These are phyloP conservation scores for Suricata suricatta DNA, from an alignment of 2,113 vertebrate species.

Conservation along the genomic window DNA sequence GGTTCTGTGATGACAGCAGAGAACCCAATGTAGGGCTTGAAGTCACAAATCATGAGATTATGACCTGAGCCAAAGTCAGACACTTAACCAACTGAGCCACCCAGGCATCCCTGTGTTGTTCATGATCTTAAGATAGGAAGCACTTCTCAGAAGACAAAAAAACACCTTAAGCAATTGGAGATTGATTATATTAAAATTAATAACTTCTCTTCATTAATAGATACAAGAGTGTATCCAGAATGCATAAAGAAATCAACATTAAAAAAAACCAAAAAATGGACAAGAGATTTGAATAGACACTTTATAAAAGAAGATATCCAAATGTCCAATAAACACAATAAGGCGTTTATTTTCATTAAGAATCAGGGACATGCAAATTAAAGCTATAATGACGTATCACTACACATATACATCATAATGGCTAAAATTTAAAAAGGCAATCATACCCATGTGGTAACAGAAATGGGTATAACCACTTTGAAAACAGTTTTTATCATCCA, in stretches of 20 bases:
- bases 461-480: not conserved
- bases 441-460: not conserved
- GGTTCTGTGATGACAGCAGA: no score
- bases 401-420: not conserved
- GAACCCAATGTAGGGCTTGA: no score
- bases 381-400: not conserved
- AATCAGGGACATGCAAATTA: not conserved
- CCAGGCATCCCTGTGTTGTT: not conserved
- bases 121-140: not conserved
- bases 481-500: not conserved
- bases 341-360: not conserved
- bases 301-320: not conserved
- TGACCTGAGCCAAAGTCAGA: no score
- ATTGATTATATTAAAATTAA: not conserved
- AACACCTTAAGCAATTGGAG: not conserved
- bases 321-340: not conserved
- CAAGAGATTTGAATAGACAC: not conserved
- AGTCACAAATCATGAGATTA: no score
- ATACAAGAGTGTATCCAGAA: not conserved
- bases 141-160: constrained; percentile 9
- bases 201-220: not conserved
- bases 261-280: not conserved
- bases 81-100: no score
- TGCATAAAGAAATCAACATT: not conserved
- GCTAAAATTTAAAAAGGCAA: not conserved